A percentile compares a stretch with the other conserved stretches of the same genome.
Evolutionary conservation across 2,113 vertebrate genomes (phyloP).

Genomic region (Paraplagusia blochii): DNA sequence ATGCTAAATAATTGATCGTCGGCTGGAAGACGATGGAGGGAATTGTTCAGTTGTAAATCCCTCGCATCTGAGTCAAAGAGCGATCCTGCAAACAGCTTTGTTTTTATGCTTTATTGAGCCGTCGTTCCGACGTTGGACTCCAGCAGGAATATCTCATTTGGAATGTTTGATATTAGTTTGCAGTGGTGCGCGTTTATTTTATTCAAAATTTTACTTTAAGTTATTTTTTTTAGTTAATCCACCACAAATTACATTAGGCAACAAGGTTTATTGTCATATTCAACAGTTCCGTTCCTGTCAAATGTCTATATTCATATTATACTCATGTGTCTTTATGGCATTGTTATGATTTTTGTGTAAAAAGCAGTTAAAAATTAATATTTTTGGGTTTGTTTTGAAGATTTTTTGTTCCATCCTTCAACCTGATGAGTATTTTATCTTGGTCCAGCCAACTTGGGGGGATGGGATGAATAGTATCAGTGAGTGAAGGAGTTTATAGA

Average conservation of each 20-base stretch:
- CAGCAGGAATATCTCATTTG: neutral
- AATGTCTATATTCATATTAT: neutral
- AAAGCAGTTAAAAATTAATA: neutral
- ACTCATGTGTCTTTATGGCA: neutral
- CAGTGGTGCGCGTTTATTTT: conserved; percentile 6
- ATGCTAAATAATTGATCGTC: conserved; percentile 65
- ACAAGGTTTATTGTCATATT: no score
- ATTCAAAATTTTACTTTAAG: neutral
- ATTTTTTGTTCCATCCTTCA: conserved; percentile 2
- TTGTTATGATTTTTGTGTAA: conserved; percentile 6
- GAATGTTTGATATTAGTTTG: conserved; percentile 2
- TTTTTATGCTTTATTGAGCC: conserved; percentile 7
- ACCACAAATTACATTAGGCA: no score
- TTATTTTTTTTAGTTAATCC: no score
- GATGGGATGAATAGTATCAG: conserved; percentile 27
- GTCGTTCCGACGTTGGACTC: neutral
- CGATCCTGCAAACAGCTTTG: neutral
- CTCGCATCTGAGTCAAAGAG: neutral
- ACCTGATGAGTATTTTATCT: conserved; percentile 22
- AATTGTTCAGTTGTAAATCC: conserved; percentile 40
- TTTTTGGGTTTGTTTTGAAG: neutral
- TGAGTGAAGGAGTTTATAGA: conserved; percentile 20
- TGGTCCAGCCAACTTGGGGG: conserved; percentile 18
- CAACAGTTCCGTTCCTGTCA: neutral
- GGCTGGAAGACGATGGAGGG: conserved; percentile 25